Evolutionary conservation across 2,888 invertebrate species (phyloP).

Genomic region (Amitus sp.): DNA sequence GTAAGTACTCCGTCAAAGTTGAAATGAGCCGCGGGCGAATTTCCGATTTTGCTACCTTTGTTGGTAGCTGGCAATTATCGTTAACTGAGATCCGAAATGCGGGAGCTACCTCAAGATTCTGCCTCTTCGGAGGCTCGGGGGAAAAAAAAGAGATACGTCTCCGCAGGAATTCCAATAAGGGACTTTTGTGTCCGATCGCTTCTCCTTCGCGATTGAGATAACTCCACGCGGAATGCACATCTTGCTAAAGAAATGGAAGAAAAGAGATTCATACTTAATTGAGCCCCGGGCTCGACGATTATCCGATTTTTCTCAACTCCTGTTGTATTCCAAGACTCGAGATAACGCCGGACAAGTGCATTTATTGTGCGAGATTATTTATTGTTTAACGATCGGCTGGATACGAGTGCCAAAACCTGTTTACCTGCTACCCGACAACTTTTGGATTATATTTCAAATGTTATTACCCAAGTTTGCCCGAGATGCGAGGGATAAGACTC

Average conservation of each 20-base stretch:
- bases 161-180: conserved; percentile 48
- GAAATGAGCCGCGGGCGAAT: conserved; percentile 23
- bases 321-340: conserved; percentile 36
- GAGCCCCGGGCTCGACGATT: conserved; percentile 43
- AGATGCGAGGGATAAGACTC: background rate
- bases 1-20: conserved; percentile 5
- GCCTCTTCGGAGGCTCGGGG: conserved; percentile 22
- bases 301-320: conserved; percentile 43
- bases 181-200: conserved; percentile 47
- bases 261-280: conserved; percentile 44
- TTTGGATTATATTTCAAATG: background rate
- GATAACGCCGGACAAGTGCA: conserved; percentile 41
- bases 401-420: conserved; percentile 38
- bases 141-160: conserved; percentile 42
- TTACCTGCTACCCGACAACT: conserved; percentile 1
- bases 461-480: background rate
- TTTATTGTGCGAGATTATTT: conserved; percentile 41
- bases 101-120: conserved; percentile 40
- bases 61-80: conserved; percentile 58
- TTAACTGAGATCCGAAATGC: conserved; percentile 56
- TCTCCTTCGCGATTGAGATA: conserved; percentile 52
- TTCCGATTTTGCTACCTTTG: conserved; percentile 45
- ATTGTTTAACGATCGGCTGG: conserved; percentile 33
- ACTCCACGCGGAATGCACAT: conserved; percentile 50
- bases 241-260: conserved; percentile 35